phyloP scores from a whole-genome alignment of 2,113 vertebrate species.

The Bos javanicus region DNA sequence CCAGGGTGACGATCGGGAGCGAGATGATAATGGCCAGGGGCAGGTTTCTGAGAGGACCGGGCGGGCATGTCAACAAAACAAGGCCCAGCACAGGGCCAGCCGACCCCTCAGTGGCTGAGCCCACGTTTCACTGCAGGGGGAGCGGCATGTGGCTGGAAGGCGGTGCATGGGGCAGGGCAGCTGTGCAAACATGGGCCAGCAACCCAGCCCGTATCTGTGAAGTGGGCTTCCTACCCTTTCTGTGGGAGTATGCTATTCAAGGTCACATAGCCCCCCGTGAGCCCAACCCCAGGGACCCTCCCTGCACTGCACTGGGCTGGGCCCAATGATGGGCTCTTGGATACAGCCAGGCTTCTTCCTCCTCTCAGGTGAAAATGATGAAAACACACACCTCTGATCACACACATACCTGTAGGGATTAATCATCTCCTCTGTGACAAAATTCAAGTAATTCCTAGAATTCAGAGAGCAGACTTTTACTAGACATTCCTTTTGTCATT shows the following conservation, averaged over 20 bases:
- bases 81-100: background rate
- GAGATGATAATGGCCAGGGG: constrained; percentile 98
- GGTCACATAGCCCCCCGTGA: fast-evolving
- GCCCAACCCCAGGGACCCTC: background rate
- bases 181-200: fast-evolving
- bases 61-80: fast-evolving
- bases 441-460: constrained; percentile 98
- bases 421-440: constrained; percentile 99
- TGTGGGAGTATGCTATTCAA: background rate
- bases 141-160: background rate
- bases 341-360: too few relatives aligned
- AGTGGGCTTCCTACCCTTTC: background rate
- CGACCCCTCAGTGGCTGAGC: background rate
- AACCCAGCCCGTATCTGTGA: background rate
- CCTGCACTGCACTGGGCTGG: fast-evolving
- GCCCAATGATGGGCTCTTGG: background rate
- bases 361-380: fast-evolving
- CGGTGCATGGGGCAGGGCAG: fast-evolving
- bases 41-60: constrained; percentile 87
- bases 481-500: fast-evolving
- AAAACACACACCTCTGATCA: fast-evolving
- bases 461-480: background rate
- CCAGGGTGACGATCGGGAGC: constrained; percentile 92
- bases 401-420: constrained; percentile 93
- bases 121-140: background rate